Evolutionary conservation across 2,797 vertebrate genomes (phyloP).

Genomic region (Molothrus ater): DNA sequence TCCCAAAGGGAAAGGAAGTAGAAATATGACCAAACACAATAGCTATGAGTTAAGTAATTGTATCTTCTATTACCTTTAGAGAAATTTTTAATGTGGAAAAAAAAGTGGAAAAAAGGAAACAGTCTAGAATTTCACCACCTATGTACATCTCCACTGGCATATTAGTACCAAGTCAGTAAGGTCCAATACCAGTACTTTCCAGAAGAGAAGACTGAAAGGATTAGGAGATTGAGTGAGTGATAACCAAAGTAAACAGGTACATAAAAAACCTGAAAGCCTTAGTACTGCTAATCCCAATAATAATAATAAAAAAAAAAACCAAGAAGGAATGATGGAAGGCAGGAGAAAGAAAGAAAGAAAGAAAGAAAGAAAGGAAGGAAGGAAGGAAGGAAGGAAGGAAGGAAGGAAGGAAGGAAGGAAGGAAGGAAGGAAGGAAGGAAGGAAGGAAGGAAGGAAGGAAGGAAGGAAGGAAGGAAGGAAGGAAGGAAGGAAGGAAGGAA

Average conservation of each 20-base stretch:
- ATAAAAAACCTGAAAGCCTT: background rate
- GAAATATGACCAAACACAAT: background rate
- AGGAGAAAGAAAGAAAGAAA: background rate
- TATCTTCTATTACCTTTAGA: background rate
- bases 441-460: background rate
- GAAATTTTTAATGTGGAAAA: background rate
- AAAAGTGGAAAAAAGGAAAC: background rate
- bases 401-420: too few relatives aligned
- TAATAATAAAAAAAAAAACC: too few relatives aligned
- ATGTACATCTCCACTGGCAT: background rate
- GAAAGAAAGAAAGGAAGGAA: accelerated
- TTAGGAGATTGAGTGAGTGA: background rate
- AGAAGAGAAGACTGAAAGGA: background rate
- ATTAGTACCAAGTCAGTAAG: background rate
- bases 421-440: too few relatives aligned
- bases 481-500: too few relatives aligned
- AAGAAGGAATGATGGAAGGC: too few relatives aligned
- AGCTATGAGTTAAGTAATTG: background rate
- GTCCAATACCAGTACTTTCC: background rate
- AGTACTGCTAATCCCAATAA: background rate
- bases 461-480: too few relatives aligned
- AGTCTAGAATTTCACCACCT: background rate
- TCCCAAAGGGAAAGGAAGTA: background rate
- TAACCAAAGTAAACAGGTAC: background rate
- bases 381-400: too few relatives aligned